Evolutionary conservation across 2,888 invertebrate species (phyloP), one percentile per base, ranked within the genome.

Genomic region (Diarsia brunnea): DNA sequence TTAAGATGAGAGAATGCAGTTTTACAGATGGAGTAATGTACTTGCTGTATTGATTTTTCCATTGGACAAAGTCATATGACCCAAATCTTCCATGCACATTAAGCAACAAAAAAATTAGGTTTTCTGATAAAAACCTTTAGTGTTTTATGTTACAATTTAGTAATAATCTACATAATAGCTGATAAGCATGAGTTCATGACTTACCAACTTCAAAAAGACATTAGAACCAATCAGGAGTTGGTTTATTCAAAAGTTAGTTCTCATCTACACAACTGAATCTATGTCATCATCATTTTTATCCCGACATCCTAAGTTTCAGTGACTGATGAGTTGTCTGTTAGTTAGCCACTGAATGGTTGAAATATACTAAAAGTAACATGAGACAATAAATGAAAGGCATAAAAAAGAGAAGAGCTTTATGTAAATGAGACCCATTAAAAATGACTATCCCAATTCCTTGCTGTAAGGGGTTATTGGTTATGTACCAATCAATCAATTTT

Each of bases 51-150:
- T 63, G 43, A 74, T 81, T 49, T 58, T 51, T 51, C 19, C 27
- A 21, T 19, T 14, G 24, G 21, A n/a, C 10, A 0, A 51, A 53
- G 68, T 81, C 60, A 53, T 60, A 79, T 81, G 82, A 81, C 53
- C 51, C 14, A 75, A 58, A 63, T 58, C 5, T 55, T 27, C 10
- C 2, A 38, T 47, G 31, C 14, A 4, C 47, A 27, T 4, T 47
- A 11, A 16, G 1, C 16, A 14, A 53, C 24, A 43, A 19, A 47
- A 4, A 0, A 4, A 19, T 24, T 49, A 0, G 8, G 31, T 31
- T 12, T 16, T 21, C 8, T 14, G 8, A 8, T 14, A 21, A 16
- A 61, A 53, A 53, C 1, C 12, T 16, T n/a, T n/a, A 16, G 2
- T 14, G n/a, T 63, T 77, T 45, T 45, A 79, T 38, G 31, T 70